Base-by-base conservation (phyloP, 2,797 vertebrate genomes). In the Zalophus californianus region DNA sequence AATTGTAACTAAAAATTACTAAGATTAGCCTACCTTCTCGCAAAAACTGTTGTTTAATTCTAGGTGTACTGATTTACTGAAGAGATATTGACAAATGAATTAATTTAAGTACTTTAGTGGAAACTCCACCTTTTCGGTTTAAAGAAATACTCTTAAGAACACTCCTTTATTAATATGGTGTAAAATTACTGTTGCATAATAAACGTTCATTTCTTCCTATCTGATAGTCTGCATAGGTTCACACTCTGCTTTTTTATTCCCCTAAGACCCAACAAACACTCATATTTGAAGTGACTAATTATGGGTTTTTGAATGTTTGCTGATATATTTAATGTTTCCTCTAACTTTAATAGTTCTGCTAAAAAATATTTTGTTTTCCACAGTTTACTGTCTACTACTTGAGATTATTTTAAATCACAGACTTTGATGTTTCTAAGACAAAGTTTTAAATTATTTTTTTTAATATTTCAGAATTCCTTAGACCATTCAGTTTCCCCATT, bases 11-110 rank as follows among this genome's bases (percentile, higher is more conserved):
- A 98, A 98, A 98, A 98, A 97, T 96, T 97, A 98, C 35, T 0
- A 82, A 95, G 90, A 98, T 98, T 99, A 98, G 73, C 92, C 90
- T 98, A 98, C 97, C 98, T 98, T 98, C 97, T 98, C 97, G 97
- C 97, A 98, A 99, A 99, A 98, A 78, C 90, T 98, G 95, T 97
- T 98, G 94, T 98, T 98, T 99, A 98, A 99, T 99, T 98, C 98
- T 97, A 98, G 96, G 91, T 98, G 38, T 98, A 99, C 99, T 98
- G 98, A 99, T 99, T 99, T 99, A 88, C 98, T 98, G 98, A 98
- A 98, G 90, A 90, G 97, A 92, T 99, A 99, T 98, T 98, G 99
- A 98, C 97, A 98, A 98, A 98, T 98, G 94, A 98, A 99, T 99
- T 99, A 99, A 98, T 99, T 98, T 99, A 98, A 99, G 98, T 98